A percentile compares a stretch with the other conserved stretches of the same genome.
Conservation (phyloP, 2,113 vertebrate species). For the Pachyramphus minor region DNA sequence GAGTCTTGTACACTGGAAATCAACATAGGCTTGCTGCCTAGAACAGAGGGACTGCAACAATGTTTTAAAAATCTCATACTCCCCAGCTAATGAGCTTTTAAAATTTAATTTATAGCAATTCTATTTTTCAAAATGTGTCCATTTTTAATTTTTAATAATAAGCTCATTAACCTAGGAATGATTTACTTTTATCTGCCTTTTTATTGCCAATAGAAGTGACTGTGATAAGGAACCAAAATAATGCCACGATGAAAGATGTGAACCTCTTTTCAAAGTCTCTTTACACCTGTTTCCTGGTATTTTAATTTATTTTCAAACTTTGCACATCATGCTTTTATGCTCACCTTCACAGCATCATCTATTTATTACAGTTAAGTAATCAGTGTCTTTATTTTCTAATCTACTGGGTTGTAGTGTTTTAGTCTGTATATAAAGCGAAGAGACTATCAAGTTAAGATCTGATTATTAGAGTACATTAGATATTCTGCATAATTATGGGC, state of each 20-base stretch:
- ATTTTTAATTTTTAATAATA: not conserved
- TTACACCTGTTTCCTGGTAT: not conserved
- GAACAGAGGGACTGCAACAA: not conserved
- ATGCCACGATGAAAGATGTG: not conserved
- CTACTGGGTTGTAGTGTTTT: not conserved
- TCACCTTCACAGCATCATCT: not conserved
- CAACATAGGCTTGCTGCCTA: not conserved
- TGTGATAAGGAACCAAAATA: not conserved
- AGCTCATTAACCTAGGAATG: not conserved
- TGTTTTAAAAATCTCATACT: not conserved
- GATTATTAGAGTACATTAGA: slow-evolving; percentile 43
- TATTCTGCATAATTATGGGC: slow-evolving; percentile 20
- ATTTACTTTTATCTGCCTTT: slow-evolving; percentile 12
- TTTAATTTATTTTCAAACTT: slow-evolving; percentile 7
- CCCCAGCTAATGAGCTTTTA: not conserved
- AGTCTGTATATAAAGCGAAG: not conserved
- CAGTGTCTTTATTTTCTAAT: slow-evolving; percentile 16
- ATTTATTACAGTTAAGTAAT: not conserved
- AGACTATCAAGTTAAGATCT: slow-evolving; percentile 20
- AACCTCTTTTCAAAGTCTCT: not conserved
- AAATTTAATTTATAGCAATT: slow-evolving; percentile 1
- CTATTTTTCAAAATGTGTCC: not conserved
- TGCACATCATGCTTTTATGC: not conserved
- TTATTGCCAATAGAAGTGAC: not conserved
- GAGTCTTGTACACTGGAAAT: not conserved